These are phyloP conservation scores for Callinectes sapidus DNA, from an alignment of 2,888 invertebrate genomes.

Conservation along the genomic window DNA sequence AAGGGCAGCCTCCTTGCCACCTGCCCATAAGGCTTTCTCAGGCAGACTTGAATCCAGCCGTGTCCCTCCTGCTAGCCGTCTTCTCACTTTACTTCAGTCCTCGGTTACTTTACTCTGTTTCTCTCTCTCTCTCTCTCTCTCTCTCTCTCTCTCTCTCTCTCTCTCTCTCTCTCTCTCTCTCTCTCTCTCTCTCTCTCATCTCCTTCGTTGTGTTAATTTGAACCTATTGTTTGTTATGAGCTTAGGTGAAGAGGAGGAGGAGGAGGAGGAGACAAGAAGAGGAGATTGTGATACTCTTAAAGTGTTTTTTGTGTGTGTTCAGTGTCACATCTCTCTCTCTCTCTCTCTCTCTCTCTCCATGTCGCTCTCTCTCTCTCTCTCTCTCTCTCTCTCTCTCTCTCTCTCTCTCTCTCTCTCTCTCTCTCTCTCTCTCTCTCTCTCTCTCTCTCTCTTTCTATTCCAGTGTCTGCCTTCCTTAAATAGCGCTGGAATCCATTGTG, in stretches of 20 bases:
- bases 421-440: background rate
- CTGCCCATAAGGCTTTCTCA: background rate
- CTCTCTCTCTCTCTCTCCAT: too few relatives aligned
- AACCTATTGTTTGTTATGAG: too few relatives aligned
- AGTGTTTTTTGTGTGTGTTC: too few relatives aligned
- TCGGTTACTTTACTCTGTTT: conserved; percentile 13
- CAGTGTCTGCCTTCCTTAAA: too few relatives aligned
- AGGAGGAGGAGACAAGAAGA: too few relatives aligned
- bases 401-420: background rate
- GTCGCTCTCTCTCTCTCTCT: conserved; percentile 7
- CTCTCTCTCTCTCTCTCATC: conserved; percentile 27
- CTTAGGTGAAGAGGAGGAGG: too few relatives aligned
- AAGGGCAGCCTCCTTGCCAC: background rate
- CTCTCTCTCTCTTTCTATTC: background rate
- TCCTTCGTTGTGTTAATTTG: too few relatives aligned
- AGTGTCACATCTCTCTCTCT: too few relatives aligned
- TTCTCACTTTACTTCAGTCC: conserved; percentile 34
- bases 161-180: background rate
- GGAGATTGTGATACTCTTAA: too few relatives aligned
- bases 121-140: background rate
- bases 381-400: background rate
- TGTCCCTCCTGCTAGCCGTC: conserved; percentile 10
- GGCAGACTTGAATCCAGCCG: background rate
- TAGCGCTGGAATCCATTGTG: too few relatives aligned
- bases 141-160: background rate